phyloP scores from a whole-genome alignment of 2,888 invertebrate genomes.

The Volucella zonaria region DNA sequence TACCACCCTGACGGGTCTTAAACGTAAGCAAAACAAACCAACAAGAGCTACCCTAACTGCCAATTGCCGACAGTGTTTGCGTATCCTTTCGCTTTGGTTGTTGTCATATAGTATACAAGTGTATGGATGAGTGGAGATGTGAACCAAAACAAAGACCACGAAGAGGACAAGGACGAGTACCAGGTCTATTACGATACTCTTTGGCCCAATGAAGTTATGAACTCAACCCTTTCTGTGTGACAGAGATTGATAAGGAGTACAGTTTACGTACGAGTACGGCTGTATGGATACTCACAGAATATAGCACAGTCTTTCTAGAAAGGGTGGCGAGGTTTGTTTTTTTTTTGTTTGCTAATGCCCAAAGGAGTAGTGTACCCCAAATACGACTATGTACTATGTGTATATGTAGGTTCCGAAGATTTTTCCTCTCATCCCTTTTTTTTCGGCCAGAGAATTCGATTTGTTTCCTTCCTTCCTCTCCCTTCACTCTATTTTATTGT shows the following conservation, averaged over 20 bases:
- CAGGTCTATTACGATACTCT: not conserved
- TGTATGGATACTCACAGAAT: not conserved
- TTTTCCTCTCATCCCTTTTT: constrained; percentile 20
- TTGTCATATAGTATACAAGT: no score
- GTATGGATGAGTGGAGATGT: no score
- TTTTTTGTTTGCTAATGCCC: constrained; percentile 44
- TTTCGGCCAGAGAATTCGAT: not conserved
- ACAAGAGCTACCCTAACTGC: not conserved
- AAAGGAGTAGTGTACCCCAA: constrained; percentile 2
- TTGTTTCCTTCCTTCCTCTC: not conserved
- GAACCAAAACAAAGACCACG: no score
- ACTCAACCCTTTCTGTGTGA: constrained; percentile 50
- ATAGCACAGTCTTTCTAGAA: constrained; percentile 3
- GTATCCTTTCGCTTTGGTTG: not conserved
- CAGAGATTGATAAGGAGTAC: constrained; percentile 57
- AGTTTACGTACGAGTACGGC: not conserved
- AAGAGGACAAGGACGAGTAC: no score
- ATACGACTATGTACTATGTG: no score
- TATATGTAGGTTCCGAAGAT: constrained; percentile 10
- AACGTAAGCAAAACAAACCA: constrained; percentile 11
- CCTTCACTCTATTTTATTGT: constrained; percentile 11
- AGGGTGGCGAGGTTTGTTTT: constrained; percentile 7
- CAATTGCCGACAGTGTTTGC: not conserved
- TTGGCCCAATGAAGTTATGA: constrained; percentile 47
- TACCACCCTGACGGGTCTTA: constrained; percentile 33